Evolutionary conservation across 2,888 invertebrate species (phyloP).

Genomic region (Smittia aterrima): DNA sequence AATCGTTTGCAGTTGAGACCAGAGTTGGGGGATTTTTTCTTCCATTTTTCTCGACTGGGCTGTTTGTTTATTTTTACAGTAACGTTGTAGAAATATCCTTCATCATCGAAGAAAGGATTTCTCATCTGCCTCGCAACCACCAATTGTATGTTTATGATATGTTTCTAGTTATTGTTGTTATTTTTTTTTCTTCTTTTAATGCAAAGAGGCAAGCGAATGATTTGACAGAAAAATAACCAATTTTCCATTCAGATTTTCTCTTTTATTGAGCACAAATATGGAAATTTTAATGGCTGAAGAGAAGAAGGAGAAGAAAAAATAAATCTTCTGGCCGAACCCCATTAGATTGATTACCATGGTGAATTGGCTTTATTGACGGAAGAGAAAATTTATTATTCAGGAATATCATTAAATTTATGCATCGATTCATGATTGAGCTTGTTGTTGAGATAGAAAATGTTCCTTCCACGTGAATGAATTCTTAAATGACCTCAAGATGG

Average conservation of each 20-base stretch:
- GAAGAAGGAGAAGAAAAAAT: not conserved
- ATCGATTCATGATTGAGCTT: not conserved
- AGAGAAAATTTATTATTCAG: constrained; percentile 1
- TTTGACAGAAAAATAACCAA: constrained; percentile 34
- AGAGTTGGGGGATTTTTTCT: not conserved
- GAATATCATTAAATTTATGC: constrained; percentile 27
- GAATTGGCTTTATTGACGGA: constrained; percentile 4
- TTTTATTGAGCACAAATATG: not conserved
- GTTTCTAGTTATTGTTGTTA: not conserved
- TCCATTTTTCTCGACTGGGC: not conserved
- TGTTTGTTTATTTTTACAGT: constrained; percentile 17
- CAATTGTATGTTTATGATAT: not conserved
- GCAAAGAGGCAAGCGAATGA: not conserved
- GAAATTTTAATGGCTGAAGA: constrained; percentile 2
- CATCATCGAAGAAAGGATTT: not conserved
- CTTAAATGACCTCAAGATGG: constrained; percentile 1
- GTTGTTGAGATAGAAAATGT: not conserved
- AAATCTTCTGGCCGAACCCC: constrained; percentile 36
- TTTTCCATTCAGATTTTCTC: constrained; percentile 30
- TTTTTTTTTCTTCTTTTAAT: not conserved
- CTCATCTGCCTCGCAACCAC: not conserved
- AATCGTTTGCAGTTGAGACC: too few species aligned
- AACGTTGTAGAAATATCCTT: not conserved
- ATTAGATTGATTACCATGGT: constrained; percentile 27
- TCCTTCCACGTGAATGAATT: constrained; percentile 9